phyloP scores from a whole-genome alignment of 2,113 vertebrate genomes.

The Haplochromis burtoni region DNA sequence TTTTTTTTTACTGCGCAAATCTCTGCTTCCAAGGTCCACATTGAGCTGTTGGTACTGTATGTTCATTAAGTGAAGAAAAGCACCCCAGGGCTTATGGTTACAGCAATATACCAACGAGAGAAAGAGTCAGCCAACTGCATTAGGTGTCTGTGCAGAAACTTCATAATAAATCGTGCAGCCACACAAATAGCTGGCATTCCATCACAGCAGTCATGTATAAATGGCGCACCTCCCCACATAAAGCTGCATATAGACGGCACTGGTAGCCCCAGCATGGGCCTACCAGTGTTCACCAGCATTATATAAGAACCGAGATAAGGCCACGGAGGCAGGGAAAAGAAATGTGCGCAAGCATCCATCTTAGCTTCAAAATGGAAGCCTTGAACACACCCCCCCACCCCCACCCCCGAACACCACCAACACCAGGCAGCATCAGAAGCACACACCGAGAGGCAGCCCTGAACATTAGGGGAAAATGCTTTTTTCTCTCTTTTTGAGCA shows the following conservation, averaged over 20 bases:
- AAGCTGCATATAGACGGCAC: not conserved
- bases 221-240: not conserved
- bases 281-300: conserved; percentile 6
- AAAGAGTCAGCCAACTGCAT: not conserved
- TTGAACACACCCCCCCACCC: conserved; percentile 18
- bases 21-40: not conserved
- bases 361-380: conserved; percentile 78
- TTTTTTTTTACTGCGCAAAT: not conserved
- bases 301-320: conserved; percentile 48
- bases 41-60: not conserved
- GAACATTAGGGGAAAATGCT: rapidly evolving
- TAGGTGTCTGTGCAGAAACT: not conserved
- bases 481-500: not conserved
- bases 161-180: not conserved
- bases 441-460: not conserved
- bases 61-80: not conserved
- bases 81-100: not conserved
- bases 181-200: not conserved
- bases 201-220: not conserved
- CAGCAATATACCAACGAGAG: not conserved
- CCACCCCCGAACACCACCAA: not conserved
- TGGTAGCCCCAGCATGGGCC: not conserved
- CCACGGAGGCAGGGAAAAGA: conserved; percentile 35
- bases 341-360: conserved; percentile 73
- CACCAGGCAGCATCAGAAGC: not conserved